A percentile compares a stretch with the other conserved stretches of the same genome.
These are phyloP conservation scores for Boleophthalmus pectinirostris DNA, from an alignment of 2,113 vertebrate species.

Conservation along the genomic window DNA sequence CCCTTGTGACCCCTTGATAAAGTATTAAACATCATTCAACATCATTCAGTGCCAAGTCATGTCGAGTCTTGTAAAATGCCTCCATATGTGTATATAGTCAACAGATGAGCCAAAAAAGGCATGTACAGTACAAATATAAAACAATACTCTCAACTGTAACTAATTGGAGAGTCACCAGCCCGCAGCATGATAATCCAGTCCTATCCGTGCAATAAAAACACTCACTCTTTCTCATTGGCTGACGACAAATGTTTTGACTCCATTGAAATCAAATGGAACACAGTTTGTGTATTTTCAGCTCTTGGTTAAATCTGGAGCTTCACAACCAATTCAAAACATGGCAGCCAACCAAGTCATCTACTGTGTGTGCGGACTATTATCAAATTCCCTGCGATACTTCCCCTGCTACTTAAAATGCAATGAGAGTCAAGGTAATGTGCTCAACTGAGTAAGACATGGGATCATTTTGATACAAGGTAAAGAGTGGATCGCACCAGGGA, in stretches of 20 bases:
- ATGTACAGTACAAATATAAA: slow-evolving; percentile 11
- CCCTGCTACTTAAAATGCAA: slow-evolving; percentile 45
- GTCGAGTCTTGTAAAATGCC: slow-evolving; percentile 9
- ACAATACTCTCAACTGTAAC: slow-evolving; percentile 13
- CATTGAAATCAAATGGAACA: slow-evolving; percentile 59
- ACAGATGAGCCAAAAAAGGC: slow-evolving; percentile 5
- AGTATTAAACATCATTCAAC: slow-evolving; percentile 40
- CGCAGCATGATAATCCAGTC: not conserved
- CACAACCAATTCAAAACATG: slow-evolving; percentile 61
- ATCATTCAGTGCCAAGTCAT: slow-evolving; percentile 39
- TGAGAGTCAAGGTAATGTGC: slow-evolving; percentile 49
- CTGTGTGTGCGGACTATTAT: slow-evolving; percentile 43
- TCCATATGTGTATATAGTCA: slow-evolving; percentile 20
- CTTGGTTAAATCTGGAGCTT: slow-evolving; percentile 47
- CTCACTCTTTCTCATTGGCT: slow-evolving; percentile 47
- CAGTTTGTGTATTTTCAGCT: slow-evolving; percentile 32
- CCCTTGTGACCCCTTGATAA: slow-evolving; percentile 18
- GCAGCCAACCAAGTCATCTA: slow-evolving; percentile 51
- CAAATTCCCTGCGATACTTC: slow-evolving; percentile 59
- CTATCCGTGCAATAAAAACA: slow-evolving; percentile 42
- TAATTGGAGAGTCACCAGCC: slow-evolving; percentile 17
- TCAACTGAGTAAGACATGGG: slow-evolving; percentile 44
- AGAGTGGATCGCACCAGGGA: slow-evolving; percentile 54
- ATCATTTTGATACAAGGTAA: slow-evolving; percentile 47
- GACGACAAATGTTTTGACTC: slow-evolving; percentile 67